Percentiles rank a stretch among this genome's conserved stretches.
phyloP scores from a whole-genome alignment of 2,888 invertebrate species.

The Gryllus longicercus region DNA sequence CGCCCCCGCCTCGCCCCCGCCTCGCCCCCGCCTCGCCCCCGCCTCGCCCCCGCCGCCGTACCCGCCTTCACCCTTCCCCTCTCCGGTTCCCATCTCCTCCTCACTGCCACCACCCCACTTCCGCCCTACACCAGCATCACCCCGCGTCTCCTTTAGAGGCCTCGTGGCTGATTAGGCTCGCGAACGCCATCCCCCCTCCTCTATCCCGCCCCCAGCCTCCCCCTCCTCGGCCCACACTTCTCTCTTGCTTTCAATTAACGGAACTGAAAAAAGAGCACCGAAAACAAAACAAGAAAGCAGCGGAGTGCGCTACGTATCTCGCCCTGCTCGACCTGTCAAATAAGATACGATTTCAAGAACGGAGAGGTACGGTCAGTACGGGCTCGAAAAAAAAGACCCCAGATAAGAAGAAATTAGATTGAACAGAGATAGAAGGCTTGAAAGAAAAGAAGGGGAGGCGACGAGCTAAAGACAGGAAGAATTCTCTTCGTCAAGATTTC shows the following conservation, averaged over 20 bases:
- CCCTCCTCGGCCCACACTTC: neutral
- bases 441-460: slow-evolving; percentile 5
- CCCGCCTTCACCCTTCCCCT: no score
- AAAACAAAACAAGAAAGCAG: neutral
- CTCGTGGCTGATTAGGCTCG: no score
- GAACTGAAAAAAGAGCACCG: neutral
- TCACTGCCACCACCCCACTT: no score
- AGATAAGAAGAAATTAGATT: slow-evolving; percentile 21
- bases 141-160: no score
- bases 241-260: slow-evolving; percentile 3
- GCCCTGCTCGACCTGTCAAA: slow-evolving; percentile 31
- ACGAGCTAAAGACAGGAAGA: slow-evolving; percentile 7
- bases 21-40: neutral
- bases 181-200: no score
- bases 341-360: slow-evolving; percentile 28
- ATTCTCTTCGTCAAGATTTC: slow-evolving; percentile 26
- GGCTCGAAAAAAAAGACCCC: slow-evolving; percentile 4
- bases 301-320: neutral
- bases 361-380: neutral
- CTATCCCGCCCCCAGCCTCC: neutral
- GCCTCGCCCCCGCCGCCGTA: neutral
- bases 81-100: no score
- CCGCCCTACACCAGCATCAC: no score
- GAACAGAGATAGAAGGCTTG: slow-evolving; percentile 17
- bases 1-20: no score